These are phyloP conservation scores for Rhodeus uyekii DNA, from an alignment of 2,797 vertebrate species.

Conservation along the genomic window DNA sequence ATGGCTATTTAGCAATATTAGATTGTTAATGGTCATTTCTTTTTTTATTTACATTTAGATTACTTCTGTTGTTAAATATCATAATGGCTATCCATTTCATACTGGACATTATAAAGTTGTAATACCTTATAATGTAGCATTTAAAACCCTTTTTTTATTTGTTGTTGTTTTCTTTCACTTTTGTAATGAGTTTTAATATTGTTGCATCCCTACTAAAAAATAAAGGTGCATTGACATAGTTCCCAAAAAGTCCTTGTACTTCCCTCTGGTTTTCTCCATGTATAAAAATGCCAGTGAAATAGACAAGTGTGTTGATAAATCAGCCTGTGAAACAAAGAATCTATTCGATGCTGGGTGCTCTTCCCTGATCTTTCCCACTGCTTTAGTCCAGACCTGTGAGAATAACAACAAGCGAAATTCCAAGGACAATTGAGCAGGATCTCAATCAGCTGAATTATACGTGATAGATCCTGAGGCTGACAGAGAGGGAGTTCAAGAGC, in stretches of 20 bases:
- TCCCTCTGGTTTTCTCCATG: neutral
- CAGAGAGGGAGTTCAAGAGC: neutral
- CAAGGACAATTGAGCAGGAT: slow-evolving; percentile 12
- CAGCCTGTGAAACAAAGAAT: slow-evolving; percentile 2
- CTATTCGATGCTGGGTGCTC: neutral
- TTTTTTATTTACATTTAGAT: neutral
- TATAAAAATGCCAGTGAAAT: neutral
- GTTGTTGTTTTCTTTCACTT: neutral
- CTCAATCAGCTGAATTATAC: slow-evolving; percentile 20
- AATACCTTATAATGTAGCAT: neutral
- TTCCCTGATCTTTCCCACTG: slow-evolving; percentile 11
- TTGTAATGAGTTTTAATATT: neutral
- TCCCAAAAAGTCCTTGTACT: neutral
- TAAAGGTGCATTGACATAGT: neutral
- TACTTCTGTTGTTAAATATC: neutral
- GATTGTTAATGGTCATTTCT: too few species aligned
- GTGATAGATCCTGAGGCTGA: slow-evolving; percentile 19
- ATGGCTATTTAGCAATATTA: neutral
- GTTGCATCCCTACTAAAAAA: neutral
- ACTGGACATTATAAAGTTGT: too few species aligned
- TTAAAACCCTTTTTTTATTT: neutral
- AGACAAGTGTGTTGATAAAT: slow-evolving; percentile 3
- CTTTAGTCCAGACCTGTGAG: neutral
- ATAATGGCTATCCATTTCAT: neutral
- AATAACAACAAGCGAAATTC: slow-evolving; percentile 6